Base-by-base conservation (phyloP, 2,113 vertebrate genomes). In the Pterocles orientalis region DNA sequence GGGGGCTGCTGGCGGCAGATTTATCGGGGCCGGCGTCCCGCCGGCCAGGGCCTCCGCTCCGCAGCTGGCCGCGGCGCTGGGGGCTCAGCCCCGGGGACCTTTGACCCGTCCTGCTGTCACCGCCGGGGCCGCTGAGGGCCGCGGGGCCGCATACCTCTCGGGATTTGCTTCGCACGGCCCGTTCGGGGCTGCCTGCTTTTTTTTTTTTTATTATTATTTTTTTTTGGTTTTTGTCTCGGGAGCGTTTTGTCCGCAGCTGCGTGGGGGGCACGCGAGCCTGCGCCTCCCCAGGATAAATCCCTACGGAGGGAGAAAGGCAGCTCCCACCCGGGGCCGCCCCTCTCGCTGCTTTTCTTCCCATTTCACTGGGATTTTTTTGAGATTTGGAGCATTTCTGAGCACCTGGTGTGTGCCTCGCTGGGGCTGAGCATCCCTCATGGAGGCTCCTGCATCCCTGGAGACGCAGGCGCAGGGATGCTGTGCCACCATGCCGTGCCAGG, bases 101-200 rank as follows among this genome's bases (percentile, higher is more conserved):
- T 97, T 98, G 97, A 97, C 98, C 98, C 94, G 94, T 95, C 97
- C 98, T 98, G 98, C 98, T 98, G 98, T 98, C 98, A 97, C 98
- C 88, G 96, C 97, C 97, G 98, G 98, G 98, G 98, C 97, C 96
- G 95, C 97, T 18, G 47, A 94, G 96, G 98, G 97, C 97, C 72
- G 91, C 91, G 97, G 97, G 96, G 94, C 97, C 91, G 89, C 98
- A 98, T 98, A 98, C 97, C 94, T 98, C 95, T 95, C 77, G 48
- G 98, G 98, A 98, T 98, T 98, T 98, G 93, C 97, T 96, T 81
- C 78, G 88, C 86, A n/a, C 80, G 60, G 78, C 93, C 94, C 90
- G 50, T 56, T 96, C 4, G 31, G n/a, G 43, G 80, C 60, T 73
- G 95, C 10, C 47, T 58, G 77, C 47, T 10, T 65, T n/a, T 66